These are phyloP conservation scores for Pluvianellus socialis DNA, from an alignment of 2,113 vertebrate species.

Conservation along the genomic window DNA sequence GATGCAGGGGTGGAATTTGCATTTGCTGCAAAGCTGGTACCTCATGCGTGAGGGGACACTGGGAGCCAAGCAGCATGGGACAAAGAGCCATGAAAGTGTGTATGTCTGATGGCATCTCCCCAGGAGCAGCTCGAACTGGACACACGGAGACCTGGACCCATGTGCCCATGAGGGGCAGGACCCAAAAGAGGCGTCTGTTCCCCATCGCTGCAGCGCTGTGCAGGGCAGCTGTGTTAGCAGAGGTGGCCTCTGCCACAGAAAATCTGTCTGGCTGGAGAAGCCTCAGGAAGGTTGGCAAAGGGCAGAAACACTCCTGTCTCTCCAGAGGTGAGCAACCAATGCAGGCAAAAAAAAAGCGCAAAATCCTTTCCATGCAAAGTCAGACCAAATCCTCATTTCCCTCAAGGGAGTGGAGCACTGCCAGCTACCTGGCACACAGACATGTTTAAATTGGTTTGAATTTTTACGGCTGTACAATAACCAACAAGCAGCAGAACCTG, in stretches of 20 bases:
- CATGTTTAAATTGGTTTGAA: background rate
- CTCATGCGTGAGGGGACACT: fast-evolving
- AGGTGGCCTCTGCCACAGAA: background rate
- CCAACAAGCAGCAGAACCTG: background rate
- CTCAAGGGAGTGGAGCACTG: background rate
- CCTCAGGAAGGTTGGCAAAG: background rate
- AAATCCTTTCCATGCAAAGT: background rate
- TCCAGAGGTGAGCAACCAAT: background rate
- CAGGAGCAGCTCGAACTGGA: background rate
- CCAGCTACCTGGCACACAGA: background rate
- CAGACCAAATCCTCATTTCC: background rate
- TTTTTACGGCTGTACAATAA: background rate
- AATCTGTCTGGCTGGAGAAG: background rate
- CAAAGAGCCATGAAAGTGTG: background rate
- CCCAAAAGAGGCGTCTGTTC: background rate
- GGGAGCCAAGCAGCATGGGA: background rate
- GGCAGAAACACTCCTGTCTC: background rate
- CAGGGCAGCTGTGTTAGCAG: background rate
- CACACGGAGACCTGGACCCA: background rate
- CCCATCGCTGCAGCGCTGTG: background rate
- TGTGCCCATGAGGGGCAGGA: background rate
- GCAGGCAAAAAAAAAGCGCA: background rate
- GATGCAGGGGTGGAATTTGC: fast-evolving
- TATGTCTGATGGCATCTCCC: background rate
- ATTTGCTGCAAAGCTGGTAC: background rate